Conservation (phyloP, 2,888 invertebrate species). For the Cryptophagus acutangulus region DNA sequence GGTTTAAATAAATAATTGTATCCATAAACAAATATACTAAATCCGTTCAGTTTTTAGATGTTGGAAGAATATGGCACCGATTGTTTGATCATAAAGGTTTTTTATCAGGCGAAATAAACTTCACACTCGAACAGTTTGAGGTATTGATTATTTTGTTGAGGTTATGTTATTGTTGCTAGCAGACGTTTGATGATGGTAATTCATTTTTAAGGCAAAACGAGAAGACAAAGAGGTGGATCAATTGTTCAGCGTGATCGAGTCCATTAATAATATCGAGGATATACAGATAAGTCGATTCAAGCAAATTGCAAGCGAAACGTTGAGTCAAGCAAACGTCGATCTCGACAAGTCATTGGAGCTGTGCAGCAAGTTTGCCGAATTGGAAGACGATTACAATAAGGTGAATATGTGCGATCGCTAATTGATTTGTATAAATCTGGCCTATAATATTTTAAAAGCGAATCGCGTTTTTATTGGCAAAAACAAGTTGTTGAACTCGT, state of each 20-base stretch:
- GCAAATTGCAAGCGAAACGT: slow-evolving; percentile 55
- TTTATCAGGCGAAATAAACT: slow-evolving; percentile 79
- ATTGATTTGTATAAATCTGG: background rate
- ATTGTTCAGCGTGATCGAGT: slow-evolving; percentile 71
- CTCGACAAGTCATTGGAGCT: slow-evolving; percentile 61
- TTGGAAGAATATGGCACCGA: slow-evolving; percentile 76
- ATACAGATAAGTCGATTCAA: slow-evolving; percentile 66
- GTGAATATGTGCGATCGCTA: too few relatives aligned
- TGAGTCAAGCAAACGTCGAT: slow-evolving; percentile 61
- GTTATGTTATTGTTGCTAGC: slow-evolving; percentile 12
- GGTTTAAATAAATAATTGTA: slow-evolving; percentile 23
- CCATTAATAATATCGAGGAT: slow-evolving; percentile 71
- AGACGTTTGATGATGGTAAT: slow-evolving; percentile 6
- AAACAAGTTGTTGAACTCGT: too few relatives aligned
- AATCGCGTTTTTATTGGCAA: too few relatives aligned
- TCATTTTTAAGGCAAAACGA: slow-evolving; percentile 40
- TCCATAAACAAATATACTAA: slow-evolving; percentile 11
- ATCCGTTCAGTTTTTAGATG: slow-evolving; percentile 55
- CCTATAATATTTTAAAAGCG: slow-evolving; percentile 6
- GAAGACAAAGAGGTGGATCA: slow-evolving; percentile 75
- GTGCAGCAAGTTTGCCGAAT: slow-evolving; percentile 58
- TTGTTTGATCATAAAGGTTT: slow-evolving; percentile 85
- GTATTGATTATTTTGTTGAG: slow-evolving; percentile 51
- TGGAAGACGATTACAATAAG: slow-evolving; percentile 55
- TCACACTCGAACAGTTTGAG: slow-evolving; percentile 81